Percentiles rank a stretch among this genome's conserved stretches.
These are phyloP conservation scores for Sebastes hubbsi DNA, from an alignment of 2,797 vertebrate species.

Conservation along the genomic window DNA sequence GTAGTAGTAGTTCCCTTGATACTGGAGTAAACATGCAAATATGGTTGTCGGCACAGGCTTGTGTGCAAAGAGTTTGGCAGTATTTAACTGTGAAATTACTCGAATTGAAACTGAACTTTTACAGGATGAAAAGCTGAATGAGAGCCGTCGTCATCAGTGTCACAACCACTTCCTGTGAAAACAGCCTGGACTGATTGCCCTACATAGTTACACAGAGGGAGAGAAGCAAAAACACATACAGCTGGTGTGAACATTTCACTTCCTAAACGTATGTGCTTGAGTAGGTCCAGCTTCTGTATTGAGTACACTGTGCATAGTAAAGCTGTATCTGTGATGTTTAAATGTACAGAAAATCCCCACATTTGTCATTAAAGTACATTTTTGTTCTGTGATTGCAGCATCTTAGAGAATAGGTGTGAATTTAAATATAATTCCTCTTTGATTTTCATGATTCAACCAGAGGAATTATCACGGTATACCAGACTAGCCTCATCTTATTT, in stretches of 20 bases:
- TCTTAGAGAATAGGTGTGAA: neutral
- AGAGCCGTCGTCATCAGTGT: constrained; percentile 41
- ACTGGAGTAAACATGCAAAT: neutral
- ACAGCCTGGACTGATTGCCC: constrained; percentile 47
- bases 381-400: neutral
- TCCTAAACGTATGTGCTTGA: constrained; percentile 34
- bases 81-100: neutral
- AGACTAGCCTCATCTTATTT: neutral
- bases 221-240: constrained; percentile 16
- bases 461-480: neutral
- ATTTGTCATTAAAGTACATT: neutral
- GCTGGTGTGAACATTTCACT: constrained; percentile 52
- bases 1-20: neutral
- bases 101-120: neutral
- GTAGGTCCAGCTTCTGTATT: neutral
- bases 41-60: neutral
- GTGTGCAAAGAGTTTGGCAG: neutral
- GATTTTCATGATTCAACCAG: neutral
- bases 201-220: constrained; percentile 19
- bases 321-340: neutral
- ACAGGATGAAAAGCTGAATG: constrained; percentile 71
- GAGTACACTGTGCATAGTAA: neutral
- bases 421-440: neutral
- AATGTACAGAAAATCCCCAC: neutral
- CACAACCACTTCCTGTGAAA: constrained; percentile 77